Evolutionary conservation across 2,888 invertebrate species (phyloP), one percentile per base, ranked within the genome.

Genomic region (Idaea dimidiata): DNA sequence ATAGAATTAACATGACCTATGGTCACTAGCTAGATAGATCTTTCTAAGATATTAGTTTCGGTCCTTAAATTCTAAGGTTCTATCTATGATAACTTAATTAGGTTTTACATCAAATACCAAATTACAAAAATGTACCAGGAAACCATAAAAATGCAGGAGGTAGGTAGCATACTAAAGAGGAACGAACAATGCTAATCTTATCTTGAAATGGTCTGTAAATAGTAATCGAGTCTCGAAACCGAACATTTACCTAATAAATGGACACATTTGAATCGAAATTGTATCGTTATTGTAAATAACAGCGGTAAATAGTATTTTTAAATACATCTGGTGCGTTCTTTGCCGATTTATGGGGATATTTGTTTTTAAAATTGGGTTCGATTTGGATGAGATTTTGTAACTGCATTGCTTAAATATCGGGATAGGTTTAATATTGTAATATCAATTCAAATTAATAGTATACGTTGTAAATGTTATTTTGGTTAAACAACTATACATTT

Each of bases 191-290:
- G 14, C 43, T 43, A 43, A 43, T 43, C 43, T 43, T 43, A 43
- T 43, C 43, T 43, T 43, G 14, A 43, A 43, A 43, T 43, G 43
- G 43, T 10, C 43, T 43, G 43, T 43, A 43, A 43, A 43, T 43
- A 43, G 43, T 43, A 43, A 43, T 43, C 43, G 43, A 43, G 10
- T 10, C 43, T 14, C 43, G 43, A 43, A 43, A 10, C 10, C 43
- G 43, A 43, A 43, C 62, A 66, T 68, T 65, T 65, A 58, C 59
- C 16, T 61, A 64, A 68, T 64, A 68, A 68, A 68, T 61, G 64
- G 61, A 55, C 53, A 53, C 61, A 68, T 68, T 68, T 68, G 65
- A 68, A 68, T 68, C 14, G 65, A 64, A 64, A 59, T 65, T 64
- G 62, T 64, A 63, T 63, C 63, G 62, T 67, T 64, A 58, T 60